Evolutionary conservation across 2,113 vertebrate species (phyloP).

Genomic region (Holacanthus passer): DNA sequence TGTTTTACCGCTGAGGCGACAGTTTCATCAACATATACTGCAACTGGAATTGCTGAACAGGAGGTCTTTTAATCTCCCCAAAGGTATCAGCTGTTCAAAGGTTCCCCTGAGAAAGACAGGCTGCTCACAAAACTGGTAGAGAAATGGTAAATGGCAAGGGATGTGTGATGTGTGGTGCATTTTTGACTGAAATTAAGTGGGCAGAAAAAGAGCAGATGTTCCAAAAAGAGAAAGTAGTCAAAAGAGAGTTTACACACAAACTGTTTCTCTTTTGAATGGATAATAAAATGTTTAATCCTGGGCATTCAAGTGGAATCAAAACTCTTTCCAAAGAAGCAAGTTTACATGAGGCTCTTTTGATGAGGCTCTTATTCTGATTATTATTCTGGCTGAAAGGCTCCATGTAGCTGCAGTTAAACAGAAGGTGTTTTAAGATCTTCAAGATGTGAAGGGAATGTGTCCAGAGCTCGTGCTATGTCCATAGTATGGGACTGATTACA

Average conservation of each 20-base stretch:
- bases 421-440: neutral
- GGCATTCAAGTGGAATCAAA: neutral
- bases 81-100: neutral
- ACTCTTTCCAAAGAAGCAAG: neutral
- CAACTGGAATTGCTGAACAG: neutral
- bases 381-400: neutral
- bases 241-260: slow-evolving; percentile 1
- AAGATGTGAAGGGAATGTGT: neutral
- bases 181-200: neutral
- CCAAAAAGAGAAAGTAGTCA: neutral
- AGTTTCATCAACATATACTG: neutral
- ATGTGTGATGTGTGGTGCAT: neutral
- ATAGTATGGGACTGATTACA: too few relatives aligned
- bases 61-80: neutral
- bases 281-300: slow-evolving; percentile 14
- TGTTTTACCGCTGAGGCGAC: neutral
- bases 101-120: neutral
- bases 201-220: neutral
- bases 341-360: neutral
- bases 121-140: neutral
- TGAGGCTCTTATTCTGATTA: neutral
- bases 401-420: neutral
- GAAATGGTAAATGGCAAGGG: neutral
- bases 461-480: too few relatives aligned
- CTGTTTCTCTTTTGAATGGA: neutral